Conservation (phyloP, 2,888 invertebrate genomes). For the Ecdyonurus torrentis region DNA sequence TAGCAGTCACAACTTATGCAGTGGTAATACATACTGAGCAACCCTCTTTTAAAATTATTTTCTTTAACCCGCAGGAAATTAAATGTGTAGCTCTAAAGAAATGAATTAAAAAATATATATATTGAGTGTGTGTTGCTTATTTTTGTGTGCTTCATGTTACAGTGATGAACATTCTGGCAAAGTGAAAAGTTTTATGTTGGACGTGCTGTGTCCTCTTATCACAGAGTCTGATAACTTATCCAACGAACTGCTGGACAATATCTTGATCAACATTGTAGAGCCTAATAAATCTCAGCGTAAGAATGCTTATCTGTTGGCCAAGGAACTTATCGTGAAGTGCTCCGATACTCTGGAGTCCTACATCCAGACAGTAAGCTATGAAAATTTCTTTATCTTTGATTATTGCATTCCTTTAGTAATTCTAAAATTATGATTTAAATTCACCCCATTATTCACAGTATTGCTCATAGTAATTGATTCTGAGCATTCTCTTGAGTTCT, state of each 20-base stretch:
- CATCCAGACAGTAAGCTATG: constrained; percentile 75
- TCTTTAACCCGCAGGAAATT: neutral
- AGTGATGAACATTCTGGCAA: constrained; percentile 92
- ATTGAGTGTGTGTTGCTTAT: neutral
- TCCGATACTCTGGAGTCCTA: constrained; percentile 85
- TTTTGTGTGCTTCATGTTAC: constrained; percentile 14
- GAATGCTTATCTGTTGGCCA: constrained; percentile 77
- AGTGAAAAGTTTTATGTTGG: constrained; percentile 93
- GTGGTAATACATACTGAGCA: no score
- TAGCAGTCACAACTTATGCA: no score
- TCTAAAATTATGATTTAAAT: no score
- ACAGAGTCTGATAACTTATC: constrained; percentile 92
- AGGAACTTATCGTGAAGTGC: constrained; percentile 81
- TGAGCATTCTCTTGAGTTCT: neutral
- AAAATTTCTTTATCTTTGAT: no score
- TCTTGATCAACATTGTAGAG: constrained; percentile 86
- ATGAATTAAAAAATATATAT: neutral
- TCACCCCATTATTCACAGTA: no score
- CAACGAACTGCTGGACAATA: constrained; percentile 83
- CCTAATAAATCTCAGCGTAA: constrained; percentile 80
- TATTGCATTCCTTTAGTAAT: no score
- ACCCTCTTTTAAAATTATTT: no score
- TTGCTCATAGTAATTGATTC: neutral
- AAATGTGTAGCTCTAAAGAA: neutral
- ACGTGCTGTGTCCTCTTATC: constrained; percentile 84